These are phyloP conservation scores for Spondyliosoma cantharus DNA, from an alignment of 2,797 vertebrate genomes.

Conservation along the genomic window DNA sequence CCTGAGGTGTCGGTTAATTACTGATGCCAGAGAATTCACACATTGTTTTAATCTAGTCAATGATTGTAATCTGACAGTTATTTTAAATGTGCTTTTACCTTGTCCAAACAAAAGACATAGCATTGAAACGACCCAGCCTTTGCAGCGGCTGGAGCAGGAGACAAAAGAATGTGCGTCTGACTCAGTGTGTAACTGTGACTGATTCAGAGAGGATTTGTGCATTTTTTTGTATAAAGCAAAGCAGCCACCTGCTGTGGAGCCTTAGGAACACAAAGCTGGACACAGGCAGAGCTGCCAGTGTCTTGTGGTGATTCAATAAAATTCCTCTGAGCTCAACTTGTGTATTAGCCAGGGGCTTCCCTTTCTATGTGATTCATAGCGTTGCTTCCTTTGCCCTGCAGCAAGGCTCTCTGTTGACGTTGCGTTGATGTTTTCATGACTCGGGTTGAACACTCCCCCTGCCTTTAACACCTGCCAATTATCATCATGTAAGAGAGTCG, in stretches of 20 bases:
- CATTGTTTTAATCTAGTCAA: not conserved
- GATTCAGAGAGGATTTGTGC: constrained; percentile 55
- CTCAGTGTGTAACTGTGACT: constrained; percentile 50
- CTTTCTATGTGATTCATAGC: constrained; percentile 53
- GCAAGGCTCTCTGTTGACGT: constrained; percentile 35
- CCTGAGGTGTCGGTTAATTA: not conserved
- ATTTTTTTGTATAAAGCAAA: constrained; percentile 49
- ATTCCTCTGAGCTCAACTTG: constrained; percentile 64
- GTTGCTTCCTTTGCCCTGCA: constrained; percentile 31
- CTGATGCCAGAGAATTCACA: not conserved
- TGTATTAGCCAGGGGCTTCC: constrained; percentile 55
- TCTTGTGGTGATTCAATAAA: constrained; percentile 68
- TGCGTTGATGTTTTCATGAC: constrained; percentile 30
- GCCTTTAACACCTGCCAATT: constrained; percentile 29
- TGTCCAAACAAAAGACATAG: not conserved
- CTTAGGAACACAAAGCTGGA: constrained; percentile 64
- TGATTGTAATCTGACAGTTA: not conserved
- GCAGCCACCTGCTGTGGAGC: constrained; percentile 68
- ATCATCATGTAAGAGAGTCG: not conserved
- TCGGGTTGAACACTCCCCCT: constrained; percentile 13
- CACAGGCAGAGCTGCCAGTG: constrained; percentile 53
- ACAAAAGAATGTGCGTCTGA: constrained; percentile 51
- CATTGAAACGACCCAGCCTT: constrained; percentile 5
- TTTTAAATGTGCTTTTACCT: not conserved
- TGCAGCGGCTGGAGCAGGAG: constrained; percentile 11